Percentiles rank a stretch among this genome's conserved stretches.
phyloP scores from a whole-genome alignment of 2,113 vertebrate genomes.

The Ceyx cyanopectus region DNA sequence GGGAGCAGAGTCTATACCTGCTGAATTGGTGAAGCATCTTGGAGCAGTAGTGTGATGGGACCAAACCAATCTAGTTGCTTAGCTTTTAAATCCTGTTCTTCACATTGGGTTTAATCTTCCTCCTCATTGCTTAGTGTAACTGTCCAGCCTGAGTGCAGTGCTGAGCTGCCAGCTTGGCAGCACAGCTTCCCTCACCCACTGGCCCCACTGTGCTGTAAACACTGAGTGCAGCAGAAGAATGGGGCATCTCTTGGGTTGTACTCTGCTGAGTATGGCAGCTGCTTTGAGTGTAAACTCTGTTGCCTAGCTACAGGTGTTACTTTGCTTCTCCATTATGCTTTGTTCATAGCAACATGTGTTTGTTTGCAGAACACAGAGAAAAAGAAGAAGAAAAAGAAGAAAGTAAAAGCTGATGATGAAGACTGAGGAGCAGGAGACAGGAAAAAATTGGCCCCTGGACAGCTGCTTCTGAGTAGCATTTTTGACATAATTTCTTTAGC shows the following conservation, averaged over 20 bases:
- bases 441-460: background rate
- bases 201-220: background rate
- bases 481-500: background rate
- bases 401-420: slow-evolving; percentile 66
- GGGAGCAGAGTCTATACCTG: background rate
- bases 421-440: slow-evolving; percentile 23
- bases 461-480: background rate
- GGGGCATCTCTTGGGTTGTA: background rate
- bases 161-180: background rate
- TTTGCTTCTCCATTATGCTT: background rate
- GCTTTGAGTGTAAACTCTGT: background rate
- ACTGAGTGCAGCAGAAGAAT: background rate
- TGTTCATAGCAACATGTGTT: background rate
- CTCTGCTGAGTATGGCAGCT: background rate
- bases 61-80: background rate
- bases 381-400: slow-evolving; percentile 89
- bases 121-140: background rate
- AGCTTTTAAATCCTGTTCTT: background rate
- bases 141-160: background rate
- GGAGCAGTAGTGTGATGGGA: background rate
- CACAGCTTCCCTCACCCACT: background rate
- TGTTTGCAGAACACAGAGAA: slow-evolving; percentile 86
- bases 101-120: background rate
- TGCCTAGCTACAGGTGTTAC: background rate
- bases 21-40: background rate